Conservation (phyloP, 1,140 invertebrate genomes). For the Daktulosphaira vitifoliae region DNA sequence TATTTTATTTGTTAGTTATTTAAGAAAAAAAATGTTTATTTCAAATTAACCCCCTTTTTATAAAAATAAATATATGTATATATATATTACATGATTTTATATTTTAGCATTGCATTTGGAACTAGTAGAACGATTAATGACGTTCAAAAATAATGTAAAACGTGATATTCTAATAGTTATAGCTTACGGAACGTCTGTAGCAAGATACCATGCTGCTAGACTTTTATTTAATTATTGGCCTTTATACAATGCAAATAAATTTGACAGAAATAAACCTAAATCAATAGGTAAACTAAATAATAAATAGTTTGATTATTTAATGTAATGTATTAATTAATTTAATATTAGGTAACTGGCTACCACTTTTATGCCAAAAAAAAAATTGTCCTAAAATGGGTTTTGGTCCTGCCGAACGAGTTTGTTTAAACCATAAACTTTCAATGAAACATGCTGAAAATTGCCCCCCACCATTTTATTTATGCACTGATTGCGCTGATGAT, state of each 20-base stretch:
- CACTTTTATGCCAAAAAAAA: conserved; percentile 76
- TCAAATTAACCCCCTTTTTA: too few species aligned
- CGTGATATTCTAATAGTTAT: conserved; percentile 93
- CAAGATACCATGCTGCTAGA: conserved; percentile 86
- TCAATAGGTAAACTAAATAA: conserved; percentile 14
- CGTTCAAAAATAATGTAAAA: conserved; percentile 75
- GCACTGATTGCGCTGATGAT: conserved; percentile 91
- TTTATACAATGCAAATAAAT: conserved; percentile 87
- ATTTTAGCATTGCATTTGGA: conserved; percentile 82
- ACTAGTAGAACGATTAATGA: conserved; percentile 88
- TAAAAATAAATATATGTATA: too few species aligned
- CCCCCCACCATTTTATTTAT: conserved; percentile 89
- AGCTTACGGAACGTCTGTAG: conserved; percentile 88
- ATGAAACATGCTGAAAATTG: conserved; percentile 72
- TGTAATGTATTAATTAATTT: background rate
- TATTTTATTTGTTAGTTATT: too few species aligned
- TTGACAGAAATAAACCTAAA: conserved; percentile 57
- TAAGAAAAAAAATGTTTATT: too few species aligned
- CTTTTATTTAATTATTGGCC: conserved; percentile 99
- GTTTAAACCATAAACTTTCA: conserved; percentile 76
- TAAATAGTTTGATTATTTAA: background rate
- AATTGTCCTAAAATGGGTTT: conserved; percentile 72
- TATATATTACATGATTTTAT: too few species aligned
- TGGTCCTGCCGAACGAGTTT: conserved; percentile 84
- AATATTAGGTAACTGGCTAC: conserved; percentile 53